These are phyloP conservation scores for Hucho hucho DNA, from an alignment of 2,113 vertebrate species.

Conservation along the genomic window DNA sequence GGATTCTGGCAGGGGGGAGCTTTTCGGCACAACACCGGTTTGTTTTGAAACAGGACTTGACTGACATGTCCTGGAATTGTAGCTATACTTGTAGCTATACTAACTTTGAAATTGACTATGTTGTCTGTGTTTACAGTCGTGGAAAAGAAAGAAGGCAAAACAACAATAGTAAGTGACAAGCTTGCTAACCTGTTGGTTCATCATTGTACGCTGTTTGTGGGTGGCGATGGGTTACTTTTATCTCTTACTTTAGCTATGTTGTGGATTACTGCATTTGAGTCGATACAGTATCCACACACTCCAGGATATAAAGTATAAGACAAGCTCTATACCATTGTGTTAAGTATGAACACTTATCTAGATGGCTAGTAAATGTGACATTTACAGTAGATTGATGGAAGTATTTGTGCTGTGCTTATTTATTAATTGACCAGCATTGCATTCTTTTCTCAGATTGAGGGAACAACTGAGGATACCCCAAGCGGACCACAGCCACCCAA, in stretches of 20 bases:
- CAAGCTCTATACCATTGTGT: no score
- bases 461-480: slow-evolving; percentile 64
- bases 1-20: no score
- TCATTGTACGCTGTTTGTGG: neutral
- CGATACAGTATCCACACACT: neutral
- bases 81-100: neutral
- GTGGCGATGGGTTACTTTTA: neutral
- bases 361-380: no score
- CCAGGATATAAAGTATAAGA: no score
- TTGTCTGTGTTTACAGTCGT: slow-evolving; percentile 65
- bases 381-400: no score
- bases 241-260: neutral
- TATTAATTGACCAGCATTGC: slow-evolving; percentile 7
- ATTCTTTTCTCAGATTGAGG: slow-evolving; percentile 80
- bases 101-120: neutral
- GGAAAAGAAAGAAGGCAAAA: slow-evolving; percentile 64
- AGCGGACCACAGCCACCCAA: slow-evolving; percentile 83
- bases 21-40: no score
- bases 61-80: no score
- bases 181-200: no score
- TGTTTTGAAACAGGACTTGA: no score
- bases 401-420: neutral
- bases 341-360: no score
- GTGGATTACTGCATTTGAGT: neutral
- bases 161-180: slow-evolving; percentile 60